Conservation (phyloP, 2,888 invertebrate species). For the Ischnura elegans region DNA sequence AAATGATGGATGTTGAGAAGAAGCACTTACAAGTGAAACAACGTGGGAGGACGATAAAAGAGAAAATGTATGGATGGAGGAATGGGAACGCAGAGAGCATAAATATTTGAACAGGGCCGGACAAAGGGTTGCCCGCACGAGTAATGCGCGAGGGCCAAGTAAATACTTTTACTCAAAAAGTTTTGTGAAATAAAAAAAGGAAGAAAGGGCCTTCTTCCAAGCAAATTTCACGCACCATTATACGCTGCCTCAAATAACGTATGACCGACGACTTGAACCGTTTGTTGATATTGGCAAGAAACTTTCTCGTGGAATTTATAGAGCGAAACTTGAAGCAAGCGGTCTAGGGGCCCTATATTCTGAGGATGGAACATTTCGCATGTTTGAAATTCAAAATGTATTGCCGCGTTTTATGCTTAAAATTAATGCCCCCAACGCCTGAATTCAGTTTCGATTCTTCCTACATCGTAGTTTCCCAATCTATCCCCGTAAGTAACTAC, state of each 20-base stretch:
- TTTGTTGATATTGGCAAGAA: background rate
- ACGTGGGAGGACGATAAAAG: slow-evolving; percentile 13
- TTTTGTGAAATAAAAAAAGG: background rate
- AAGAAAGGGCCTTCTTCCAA: slow-evolving; percentile 16
- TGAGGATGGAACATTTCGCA: background rate
- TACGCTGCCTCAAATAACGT: background rate
- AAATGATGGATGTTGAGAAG: slow-evolving; percentile 19
- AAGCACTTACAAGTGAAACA: slow-evolving; percentile 18
- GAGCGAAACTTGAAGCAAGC: background rate
- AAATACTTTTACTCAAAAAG: slow-evolving; percentile 23
- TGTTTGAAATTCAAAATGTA: background rate
- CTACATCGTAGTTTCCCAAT: too few relatives aligned
- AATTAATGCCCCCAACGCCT: too few relatives aligned
- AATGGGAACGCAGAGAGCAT: background rate
- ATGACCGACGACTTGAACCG: slow-evolving; percentile 4
- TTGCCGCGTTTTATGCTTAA: too few relatives aligned
- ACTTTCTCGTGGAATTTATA: slow-evolving; percentile 1
- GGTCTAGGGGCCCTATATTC: background rate
- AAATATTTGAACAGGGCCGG: background rate
- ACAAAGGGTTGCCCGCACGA: background rate
- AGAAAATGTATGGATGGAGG: background rate
- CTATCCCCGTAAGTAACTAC: too few relatives aligned
- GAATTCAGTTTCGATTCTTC: too few relatives aligned
- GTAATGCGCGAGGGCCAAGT: background rate
- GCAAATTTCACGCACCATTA: slow-evolving; percentile 37